Evolutionary conservation across 2,113 vertebrate species (phyloP).

Genomic region (Galeopterus variegatus): DNA sequence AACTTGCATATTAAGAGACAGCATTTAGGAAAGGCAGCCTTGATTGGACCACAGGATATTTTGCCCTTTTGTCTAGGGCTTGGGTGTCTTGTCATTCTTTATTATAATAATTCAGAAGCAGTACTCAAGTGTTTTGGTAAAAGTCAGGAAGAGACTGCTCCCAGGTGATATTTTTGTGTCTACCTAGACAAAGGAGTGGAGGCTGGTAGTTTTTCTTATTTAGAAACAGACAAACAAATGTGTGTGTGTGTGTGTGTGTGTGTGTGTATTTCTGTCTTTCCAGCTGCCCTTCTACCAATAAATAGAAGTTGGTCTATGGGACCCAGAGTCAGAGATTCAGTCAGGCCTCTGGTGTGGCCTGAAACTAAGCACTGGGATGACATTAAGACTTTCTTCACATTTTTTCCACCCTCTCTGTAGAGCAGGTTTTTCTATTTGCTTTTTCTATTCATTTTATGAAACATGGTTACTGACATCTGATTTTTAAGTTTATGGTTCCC

Average conservation of each 20-base stretch:
- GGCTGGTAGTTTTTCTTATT: background rate
- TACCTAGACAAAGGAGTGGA: background rate
- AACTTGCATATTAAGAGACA: background rate
- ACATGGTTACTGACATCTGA: background rate
- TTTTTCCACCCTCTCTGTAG: background rate
- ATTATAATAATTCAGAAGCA: background rate
- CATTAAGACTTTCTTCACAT: background rate
- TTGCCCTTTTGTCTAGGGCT: background rate
- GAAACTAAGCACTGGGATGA: background rate
- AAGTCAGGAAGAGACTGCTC: background rate
- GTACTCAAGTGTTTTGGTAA: background rate
- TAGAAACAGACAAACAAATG: conserved; percentile 19
- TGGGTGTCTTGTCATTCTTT: background rate
- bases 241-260: background rate
- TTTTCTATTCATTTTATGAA: background rate
- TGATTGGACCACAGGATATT: background rate
- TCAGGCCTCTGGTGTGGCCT: background rate
- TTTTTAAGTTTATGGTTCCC: background rate
- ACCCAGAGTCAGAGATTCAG: background rate
- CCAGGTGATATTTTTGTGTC: background rate
- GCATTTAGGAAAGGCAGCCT: background rate
- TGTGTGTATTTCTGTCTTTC: background rate
- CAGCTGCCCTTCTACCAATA: background rate
- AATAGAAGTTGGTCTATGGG: background rate
- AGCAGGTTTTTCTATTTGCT: background rate